phyloP scores from a whole-genome alignment of 2,797 vertebrate species.

The Avahi laniger region DNA sequence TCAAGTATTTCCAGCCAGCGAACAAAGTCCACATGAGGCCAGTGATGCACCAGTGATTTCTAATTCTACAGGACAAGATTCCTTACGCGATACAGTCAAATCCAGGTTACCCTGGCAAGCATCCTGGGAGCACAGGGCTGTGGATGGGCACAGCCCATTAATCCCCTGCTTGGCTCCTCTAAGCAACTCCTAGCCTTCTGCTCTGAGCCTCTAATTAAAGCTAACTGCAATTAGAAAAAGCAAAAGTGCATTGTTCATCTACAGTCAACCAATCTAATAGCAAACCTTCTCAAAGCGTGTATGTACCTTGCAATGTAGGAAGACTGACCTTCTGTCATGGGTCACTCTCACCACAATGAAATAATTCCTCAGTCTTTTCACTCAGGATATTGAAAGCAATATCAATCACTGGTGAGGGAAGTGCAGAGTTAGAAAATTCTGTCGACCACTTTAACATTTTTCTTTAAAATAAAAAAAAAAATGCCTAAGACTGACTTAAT shows the following conservation, averaged over 20 bases:
- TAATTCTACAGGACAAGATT: not conserved
- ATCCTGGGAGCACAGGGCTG: not conserved
- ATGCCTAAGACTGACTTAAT: not conserved
- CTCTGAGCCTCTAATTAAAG: slow-evolving; percentile 20
- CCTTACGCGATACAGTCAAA: not conserved
- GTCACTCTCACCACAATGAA: not conserved
- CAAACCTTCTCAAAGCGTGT: not conserved
- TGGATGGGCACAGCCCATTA: not conserved
- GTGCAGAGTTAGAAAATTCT: not conserved
- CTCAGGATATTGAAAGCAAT: not conserved
- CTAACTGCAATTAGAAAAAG: not conserved
- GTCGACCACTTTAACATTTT: not conserved
- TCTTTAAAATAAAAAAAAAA: not conserved
- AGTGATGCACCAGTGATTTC: not conserved
- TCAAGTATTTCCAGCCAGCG: not conserved
- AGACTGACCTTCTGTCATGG: not conserved
- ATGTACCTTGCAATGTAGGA: not conserved
- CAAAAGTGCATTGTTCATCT: not conserved
- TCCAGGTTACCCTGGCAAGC: not conserved
- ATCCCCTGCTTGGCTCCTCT: not conserved
- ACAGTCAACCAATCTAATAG: not conserved
- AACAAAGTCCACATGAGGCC: not conserved
- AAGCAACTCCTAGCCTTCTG: not conserved
- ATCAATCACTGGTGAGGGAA: not conserved
- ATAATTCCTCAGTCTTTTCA: not conserved